These are phyloP conservation scores for Urocyon cinereoargenteus DNA, from an alignment of 2,797 vertebrate species.

Conservation along the genomic window DNA sequence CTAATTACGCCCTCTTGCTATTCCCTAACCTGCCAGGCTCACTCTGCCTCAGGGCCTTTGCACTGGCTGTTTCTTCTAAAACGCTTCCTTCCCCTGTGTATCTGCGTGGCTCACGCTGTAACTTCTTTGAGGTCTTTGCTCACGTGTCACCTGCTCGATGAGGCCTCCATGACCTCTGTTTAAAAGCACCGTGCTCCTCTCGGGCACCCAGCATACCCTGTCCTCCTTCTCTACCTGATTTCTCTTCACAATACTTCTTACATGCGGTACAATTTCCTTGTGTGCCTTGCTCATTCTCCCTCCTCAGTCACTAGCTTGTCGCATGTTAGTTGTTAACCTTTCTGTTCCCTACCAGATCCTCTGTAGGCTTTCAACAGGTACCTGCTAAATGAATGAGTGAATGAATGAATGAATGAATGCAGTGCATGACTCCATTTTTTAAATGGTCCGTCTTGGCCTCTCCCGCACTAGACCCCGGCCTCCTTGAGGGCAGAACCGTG, in stretches of 20 bases:
- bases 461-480: not conserved
- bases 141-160: not conserved
- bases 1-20: rapidly evolving
- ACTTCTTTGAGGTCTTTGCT: not conserved
- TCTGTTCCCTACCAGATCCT: not conserved
- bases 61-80: not conserved
- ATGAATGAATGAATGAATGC: not conserved
- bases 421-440: not conserved
- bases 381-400: not conserved
- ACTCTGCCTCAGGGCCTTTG: not conserved
- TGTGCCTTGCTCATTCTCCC: not conserved
- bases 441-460: not conserved
- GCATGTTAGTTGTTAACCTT: no score
- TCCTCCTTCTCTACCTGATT: not conserved
- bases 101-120: not conserved
- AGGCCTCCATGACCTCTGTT: not conserved
- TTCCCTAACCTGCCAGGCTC: not conserved
- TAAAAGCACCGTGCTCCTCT: not conserved
- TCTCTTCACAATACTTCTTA: not conserved
- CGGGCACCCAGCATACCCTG: not conserved
- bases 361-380: not conserved
- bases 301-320: not conserved
- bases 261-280: rapidly evolving
- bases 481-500: not conserved
- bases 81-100: not conserved